These are phyloP conservation scores for Tragelaphus imberbis DNA, from an alignment of 2,113 vertebrate species.

Conservation along the genomic window DNA sequence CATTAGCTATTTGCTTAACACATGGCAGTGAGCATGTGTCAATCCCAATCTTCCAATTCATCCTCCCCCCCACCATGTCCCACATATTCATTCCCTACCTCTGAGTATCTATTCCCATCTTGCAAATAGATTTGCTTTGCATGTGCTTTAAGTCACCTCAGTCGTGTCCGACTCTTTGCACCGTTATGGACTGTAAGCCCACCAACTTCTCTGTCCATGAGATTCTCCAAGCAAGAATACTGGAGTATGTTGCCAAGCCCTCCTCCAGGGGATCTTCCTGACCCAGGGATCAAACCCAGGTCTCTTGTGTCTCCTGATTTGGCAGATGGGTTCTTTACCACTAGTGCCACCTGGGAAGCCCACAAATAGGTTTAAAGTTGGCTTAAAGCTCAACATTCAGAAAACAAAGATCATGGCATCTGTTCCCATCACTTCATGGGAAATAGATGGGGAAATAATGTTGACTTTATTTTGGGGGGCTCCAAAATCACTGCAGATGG, in stretches of 20 bases:
- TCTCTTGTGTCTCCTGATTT: background rate
- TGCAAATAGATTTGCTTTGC: background rate
- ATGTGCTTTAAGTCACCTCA: fast-evolving
- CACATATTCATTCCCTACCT: background rate
- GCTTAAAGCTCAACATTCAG: no score
- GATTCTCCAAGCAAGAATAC: background rate
- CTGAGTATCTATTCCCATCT: background rate
- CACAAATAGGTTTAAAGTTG: background rate
- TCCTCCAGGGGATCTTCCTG: background rate
- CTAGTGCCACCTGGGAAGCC: background rate
- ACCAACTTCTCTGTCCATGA: background rate
- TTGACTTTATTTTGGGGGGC: no score
- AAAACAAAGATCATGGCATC: no score
- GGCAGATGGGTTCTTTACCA: background rate
- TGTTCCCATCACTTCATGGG: no score
- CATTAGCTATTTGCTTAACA: background rate
- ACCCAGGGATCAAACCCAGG: background rate
- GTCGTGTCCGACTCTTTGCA: background rate
- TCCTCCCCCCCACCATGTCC: background rate
- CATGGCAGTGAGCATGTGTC: background rate
- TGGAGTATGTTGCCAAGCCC: background rate
- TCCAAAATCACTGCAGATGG: no score
- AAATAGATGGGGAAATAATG: no score
- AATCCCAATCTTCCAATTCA: background rate
- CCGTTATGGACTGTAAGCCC: background rate